Evolutionary conservation across 2,888 invertebrate species (phyloP), one percentile per base, ranked within the genome.

Genomic region (Scaptomyza reducta): DNA sequence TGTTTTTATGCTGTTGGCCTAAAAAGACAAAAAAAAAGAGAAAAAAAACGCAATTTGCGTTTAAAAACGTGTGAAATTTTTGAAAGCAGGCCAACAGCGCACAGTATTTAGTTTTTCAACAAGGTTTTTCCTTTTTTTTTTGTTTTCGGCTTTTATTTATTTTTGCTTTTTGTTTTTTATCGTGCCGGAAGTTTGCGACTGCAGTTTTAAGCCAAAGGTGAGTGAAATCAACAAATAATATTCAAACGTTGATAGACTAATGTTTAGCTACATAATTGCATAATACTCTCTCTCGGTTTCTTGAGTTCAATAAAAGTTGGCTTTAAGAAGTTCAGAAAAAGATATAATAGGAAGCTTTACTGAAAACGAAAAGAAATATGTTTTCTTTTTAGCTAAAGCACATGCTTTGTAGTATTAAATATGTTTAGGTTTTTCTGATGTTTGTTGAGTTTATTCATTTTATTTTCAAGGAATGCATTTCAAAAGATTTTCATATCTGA

Each of bases 21-120:
- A 58, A 68, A 70, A 77, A 74, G 53, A 60, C 59, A 67, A 58
- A 60, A 70, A 31, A 31, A 31, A 31, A 31, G 7, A 31, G 1
- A 27, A 7, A 7, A 27, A 83, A 38, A 22, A 22, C 67, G 70
- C 63, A 74, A 83, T 86, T 84, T 88, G 83, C 79, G 86, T 86
- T 88, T 72, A 61, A 85, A 79, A 79, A 77, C 79, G 88, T 84
- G 86, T 88, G 78, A 84, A 86, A 69, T 9, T 62, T 81, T 38
- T 38, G 11, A 14, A 86, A 83, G 49, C 66, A 77, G 74, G 78
- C 57, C 80, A 68, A 61, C 77, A 53, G 46, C 67, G 7, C n/a
- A 13, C 22, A 44, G 44, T 65, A 59, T 73, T 70, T 62, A 41
- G 9, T 14, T 63, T 62, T 61, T 35, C 42, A 16, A 62, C 63